These are phyloP conservation scores for Sinocyclocheilus anshuiensis DNA, from an alignment of 2,113 vertebrate genomes.

Conservation along the genomic window DNA sequence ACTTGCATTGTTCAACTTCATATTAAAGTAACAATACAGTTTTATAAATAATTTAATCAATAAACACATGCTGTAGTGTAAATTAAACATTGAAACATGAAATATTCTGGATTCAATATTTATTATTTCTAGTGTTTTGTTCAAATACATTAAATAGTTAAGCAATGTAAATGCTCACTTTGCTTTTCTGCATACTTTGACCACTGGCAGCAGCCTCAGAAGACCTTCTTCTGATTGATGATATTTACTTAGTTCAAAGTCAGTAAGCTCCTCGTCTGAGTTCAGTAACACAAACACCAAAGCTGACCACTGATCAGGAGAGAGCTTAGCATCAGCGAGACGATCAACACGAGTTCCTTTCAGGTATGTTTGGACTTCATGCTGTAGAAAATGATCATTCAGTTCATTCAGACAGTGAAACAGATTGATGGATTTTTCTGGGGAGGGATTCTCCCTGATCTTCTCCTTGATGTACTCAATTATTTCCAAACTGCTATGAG, in stretches of 20 bases:
- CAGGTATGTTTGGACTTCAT: background rate
- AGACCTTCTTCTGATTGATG: background rate
- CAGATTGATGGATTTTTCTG: background rate
- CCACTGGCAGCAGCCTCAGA: background rate
- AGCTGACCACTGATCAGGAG: background rate
- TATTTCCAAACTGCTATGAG: background rate
- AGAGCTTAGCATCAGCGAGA: background rate
- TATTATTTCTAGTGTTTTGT: too few relatives aligned
- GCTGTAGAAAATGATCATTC: background rate
- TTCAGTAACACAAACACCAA: background rate
- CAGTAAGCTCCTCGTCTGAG: background rate
- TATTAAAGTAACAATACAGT: too few relatives aligned
- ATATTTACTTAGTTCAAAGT: slow-evolving; percentile 10
- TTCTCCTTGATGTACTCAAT: background rate
- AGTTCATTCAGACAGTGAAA: background rate
- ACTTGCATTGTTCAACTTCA: too few relatives aligned
- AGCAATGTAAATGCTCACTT: background rate
- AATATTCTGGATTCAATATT: too few relatives aligned
- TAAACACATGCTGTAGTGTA: too few relatives aligned
- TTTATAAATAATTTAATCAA: too few relatives aligned
- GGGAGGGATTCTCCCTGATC: background rate
- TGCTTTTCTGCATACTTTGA: background rate
- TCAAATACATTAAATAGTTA: too few relatives aligned
- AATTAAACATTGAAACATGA: too few relatives aligned
- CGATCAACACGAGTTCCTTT: background rate